A percentile compares a stretch with the other conserved stretches of the same genome.
phyloP scores from a whole-genome alignment of 2,797 vertebrate genomes.

The Cynodonichthys magdalenae region DNA sequence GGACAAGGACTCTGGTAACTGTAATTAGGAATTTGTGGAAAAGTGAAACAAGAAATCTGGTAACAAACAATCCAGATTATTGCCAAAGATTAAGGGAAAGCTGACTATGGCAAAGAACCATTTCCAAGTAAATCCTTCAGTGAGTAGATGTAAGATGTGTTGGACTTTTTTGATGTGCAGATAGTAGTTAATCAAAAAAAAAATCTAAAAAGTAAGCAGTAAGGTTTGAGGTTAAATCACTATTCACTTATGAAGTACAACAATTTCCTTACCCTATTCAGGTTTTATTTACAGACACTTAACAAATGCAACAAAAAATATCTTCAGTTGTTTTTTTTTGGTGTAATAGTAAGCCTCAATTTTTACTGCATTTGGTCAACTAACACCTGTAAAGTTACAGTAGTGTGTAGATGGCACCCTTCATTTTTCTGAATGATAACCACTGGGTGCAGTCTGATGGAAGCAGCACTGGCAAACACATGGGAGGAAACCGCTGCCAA shows the following conservation, averaged over 20 bases:
- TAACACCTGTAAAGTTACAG: too few relatives aligned
- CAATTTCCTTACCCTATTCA: neutral
- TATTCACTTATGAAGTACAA: too few relatives aligned
- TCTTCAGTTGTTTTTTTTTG: slow-evolving; percentile 27
- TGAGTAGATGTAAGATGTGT: neutral
- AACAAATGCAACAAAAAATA: neutral
- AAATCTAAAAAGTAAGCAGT: neutral
- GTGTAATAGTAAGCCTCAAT: slow-evolving; percentile 36
- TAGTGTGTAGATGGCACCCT: slow-evolving; percentile 71
- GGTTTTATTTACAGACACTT: neutral
- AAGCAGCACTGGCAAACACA: slow-evolving; percentile 73
- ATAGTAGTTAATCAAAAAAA: neutral
- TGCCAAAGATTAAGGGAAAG: neutral
- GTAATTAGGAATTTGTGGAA: too few relatives aligned
- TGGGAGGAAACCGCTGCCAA: slow-evolving; percentile 73
- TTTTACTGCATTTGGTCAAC: slow-evolving; percentile 36
- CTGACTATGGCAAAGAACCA: neutral
- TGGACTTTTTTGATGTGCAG: neutral
- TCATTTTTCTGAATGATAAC: slow-evolving; percentile 80
- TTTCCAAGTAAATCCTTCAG: neutral
- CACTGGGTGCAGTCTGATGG: slow-evolving; percentile 72
- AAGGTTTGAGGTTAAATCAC: neutral
- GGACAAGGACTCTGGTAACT: too few relatives aligned
- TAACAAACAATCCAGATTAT: too few relatives aligned
- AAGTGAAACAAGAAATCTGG: too few relatives aligned